Base-by-base conservation (phyloP, 2,888 invertebrate species). In the Hypena proboscidalis region DNA sequence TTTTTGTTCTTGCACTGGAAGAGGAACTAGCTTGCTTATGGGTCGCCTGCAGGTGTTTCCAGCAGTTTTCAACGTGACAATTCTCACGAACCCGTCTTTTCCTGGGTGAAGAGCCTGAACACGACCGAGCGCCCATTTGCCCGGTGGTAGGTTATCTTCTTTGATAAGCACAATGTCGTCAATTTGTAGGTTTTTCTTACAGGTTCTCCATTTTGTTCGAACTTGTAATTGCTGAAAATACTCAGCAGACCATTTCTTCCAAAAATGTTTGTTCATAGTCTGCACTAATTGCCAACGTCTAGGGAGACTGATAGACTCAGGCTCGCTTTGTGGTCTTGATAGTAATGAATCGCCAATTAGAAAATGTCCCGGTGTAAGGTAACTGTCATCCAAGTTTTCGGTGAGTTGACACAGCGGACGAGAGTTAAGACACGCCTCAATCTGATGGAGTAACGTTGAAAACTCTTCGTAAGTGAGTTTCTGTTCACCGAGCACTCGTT, bases 71-170 rank as follows among this genome's bases (percentile, higher is more conserved):
- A 32, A 1, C 4, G 32, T 20, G 4, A 32, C 11, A 1, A 32
- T 21, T 11, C 32, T 9, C 4, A 15, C 14, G 1, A 32, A 2
- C 7, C 6, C 17, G 6, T 32, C 32, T 6, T 2, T 1, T n/a
- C 32, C 32, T 1, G 21, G 10, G 7, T 32, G 21, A 4, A 15
- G 3, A 2, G 10, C 2, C 1, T n/a, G 4, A 1, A 32, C n/a
- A 13, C 13, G 20, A 2, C 32, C 32, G n/a, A 21, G 9, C n/a
- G 21, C 2, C 32, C 32, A 32, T 13, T 32, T 32, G 1, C 21
- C n/a, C 3, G 32, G 32, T 13, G 32, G 32, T 3, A 32, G 4
- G 21, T 32, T 6, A 8, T 21, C n/a, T 1, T 32, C 32, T n/a
- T 21, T 32, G 1, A 32, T 4, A 32, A 32, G 2, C 1, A 32